A percentile compares a stretch with the other conserved stretches of the same genome.
Evolutionary conservation across 2,797 vertebrate species (phyloP).

Genomic region (Triplophysa yarkandensis): DNA sequence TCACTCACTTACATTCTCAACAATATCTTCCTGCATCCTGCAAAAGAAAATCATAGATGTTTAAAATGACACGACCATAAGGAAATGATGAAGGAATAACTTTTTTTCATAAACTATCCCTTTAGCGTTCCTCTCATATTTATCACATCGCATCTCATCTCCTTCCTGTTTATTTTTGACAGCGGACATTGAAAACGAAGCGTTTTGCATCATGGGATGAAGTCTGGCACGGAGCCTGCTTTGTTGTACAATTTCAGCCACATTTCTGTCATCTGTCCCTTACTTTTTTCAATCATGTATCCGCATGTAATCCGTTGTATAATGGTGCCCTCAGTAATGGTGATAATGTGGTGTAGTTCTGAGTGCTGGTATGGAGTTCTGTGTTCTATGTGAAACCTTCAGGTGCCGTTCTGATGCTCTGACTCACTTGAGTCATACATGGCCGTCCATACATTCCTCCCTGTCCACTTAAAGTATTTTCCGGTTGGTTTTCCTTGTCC

Average conservation of each 20-base stretch:
- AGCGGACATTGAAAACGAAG: too few relatives aligned
- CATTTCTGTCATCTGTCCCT: neutral
- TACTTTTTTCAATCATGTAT: conserved; percentile 13
- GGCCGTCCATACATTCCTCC: conserved; percentile 5
- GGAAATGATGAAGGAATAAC: too few relatives aligned
- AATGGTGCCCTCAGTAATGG: conserved; percentile 31
- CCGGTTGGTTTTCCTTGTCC: conserved; percentile 32
- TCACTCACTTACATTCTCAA: too few relatives aligned
- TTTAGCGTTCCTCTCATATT: too few relatives aligned
- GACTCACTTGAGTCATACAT: conserved; percentile 21
- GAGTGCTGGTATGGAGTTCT: conserved; percentile 39
- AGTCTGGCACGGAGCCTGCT: too few relatives aligned
- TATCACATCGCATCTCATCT: too few relatives aligned
- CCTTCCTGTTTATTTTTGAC: too few relatives aligned
- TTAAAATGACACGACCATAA: too few relatives aligned
- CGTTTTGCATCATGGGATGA: too few relatives aligned
- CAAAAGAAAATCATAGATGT: too few relatives aligned
- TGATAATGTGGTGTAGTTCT: conserved; percentile 34
- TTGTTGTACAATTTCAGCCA: neutral
- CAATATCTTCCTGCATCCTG: too few relatives aligned
- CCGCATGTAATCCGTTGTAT: conserved; percentile 30
- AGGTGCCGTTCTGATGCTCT: conserved; percentile 27
- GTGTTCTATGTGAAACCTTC: conserved; percentile 14
- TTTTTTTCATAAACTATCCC: too few relatives aligned
- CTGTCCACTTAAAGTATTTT: conserved; percentile 42